Conservation (phyloP, 2,888 invertebrate species). For the Cerastis rubricosa region DNA sequence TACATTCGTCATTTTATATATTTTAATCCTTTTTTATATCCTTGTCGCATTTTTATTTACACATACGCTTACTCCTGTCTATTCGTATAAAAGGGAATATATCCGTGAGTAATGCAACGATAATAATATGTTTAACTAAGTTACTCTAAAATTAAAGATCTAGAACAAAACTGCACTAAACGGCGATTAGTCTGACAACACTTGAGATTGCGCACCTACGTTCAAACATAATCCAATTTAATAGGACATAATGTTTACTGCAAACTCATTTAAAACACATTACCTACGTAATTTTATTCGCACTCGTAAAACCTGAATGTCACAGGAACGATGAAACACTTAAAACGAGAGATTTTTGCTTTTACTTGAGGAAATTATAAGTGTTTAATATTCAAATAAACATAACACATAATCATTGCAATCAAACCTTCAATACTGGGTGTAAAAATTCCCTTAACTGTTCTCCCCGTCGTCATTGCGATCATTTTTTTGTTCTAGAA, state of each 20-base stretch:
- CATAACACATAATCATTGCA: background rate
- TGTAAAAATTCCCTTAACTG: background rate
- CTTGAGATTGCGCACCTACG: conserved; percentile 47
- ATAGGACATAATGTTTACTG: conserved; percentile 48
- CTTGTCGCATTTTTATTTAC: too few species aligned
- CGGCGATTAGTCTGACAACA: conserved; percentile 41
- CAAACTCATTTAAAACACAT: conserved; percentile 59
- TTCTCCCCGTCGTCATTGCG: background rate
- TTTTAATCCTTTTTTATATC: too few species aligned
- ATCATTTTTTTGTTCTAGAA: background rate
- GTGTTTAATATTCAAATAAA: background rate
- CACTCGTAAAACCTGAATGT: conserved; percentile 59
- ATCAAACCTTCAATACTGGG: background rate
- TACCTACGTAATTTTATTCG: conserved; percentile 58
- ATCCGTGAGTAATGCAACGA: background rate
- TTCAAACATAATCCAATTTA: conserved; percentile 59
- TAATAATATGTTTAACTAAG: conserved; percentile 2
- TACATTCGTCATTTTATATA: too few species aligned
- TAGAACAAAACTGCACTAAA: conserved; percentile 47
- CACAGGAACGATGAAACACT: conserved; percentile 50
- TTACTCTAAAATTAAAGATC: conserved; percentile 35
- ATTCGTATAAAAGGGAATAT: background rate
- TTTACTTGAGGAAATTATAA: conserved; percentile 18
- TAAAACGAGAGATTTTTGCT: conserved; percentile 17
- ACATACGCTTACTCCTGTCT: background rate